Evolutionary conservation across 2,113 vertebrate genomes (phyloP).

Genomic region (Lipophrys pholis): DNA sequence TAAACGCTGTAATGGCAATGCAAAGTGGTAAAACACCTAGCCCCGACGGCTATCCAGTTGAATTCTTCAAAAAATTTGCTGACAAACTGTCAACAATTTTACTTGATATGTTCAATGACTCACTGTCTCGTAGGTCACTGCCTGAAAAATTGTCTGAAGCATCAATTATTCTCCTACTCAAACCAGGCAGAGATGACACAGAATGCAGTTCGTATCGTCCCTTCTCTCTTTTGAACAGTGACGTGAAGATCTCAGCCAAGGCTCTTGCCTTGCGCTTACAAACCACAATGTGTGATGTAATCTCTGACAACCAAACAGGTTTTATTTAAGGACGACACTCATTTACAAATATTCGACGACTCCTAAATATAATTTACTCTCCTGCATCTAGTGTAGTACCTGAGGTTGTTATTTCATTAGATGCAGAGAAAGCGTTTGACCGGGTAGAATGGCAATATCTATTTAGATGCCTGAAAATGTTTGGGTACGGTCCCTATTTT

Average conservation of each 20-base stretch:
- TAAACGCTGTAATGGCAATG: background rate
- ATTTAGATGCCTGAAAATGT: no score
- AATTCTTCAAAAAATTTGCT: no score
- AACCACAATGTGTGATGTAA: background rate
- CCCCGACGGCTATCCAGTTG: background rate
- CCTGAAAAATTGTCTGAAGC: no score
- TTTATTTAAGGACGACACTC: background rate
- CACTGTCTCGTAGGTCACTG: background rate
- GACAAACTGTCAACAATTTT: background rate
- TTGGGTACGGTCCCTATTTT: no score
- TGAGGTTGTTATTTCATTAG: background rate
- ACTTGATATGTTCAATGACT: constrained; percentile 1
- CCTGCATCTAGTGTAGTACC: background rate
- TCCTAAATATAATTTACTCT: background rate
- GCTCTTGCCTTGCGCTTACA: background rate
- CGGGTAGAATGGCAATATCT: no score
- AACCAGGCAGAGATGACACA: background rate
- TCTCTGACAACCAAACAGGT: background rate
- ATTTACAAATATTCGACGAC: background rate
- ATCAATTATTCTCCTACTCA: background rate
- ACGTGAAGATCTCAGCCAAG: background rate
- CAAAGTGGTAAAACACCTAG: background rate
- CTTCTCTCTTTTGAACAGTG: background rate
- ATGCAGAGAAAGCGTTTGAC: background rate
- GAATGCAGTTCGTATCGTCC: background rate